A percentile compares a stretch with the other conserved stretches of the same genome.
These are phyloP conservation scores for Malurus splendens DNA, from an alignment of 2,797 vertebrate species.

Conservation along the genomic window DNA sequence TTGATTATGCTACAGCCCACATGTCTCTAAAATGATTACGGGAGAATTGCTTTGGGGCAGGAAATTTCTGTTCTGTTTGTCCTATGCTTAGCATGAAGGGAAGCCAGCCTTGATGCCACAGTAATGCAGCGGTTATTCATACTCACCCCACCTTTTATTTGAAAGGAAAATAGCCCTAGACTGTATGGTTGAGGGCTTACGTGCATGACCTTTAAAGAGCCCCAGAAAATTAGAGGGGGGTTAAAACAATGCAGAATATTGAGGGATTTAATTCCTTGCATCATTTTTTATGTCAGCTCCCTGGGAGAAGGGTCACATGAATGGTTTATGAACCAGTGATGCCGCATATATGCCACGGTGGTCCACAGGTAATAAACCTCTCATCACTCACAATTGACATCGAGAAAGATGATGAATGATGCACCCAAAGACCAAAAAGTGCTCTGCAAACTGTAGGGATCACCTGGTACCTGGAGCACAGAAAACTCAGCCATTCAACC, in stretches of 20 bases:
- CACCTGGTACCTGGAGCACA: not conserved
- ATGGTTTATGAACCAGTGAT: not conserved
- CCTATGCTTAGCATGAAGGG: not conserved
- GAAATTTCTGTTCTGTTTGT: not conserved
- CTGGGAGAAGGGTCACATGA: not conserved
- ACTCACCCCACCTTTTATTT: not conserved
- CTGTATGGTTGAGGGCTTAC: not conserved
- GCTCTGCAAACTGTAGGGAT: not conserved
- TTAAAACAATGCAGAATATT: not conserved
- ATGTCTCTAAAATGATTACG: not conserved
- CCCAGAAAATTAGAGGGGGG: not conserved
- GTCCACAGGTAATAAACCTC: not conserved
- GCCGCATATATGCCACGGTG: not conserved
- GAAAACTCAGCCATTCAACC: not conserved
- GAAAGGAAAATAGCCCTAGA: not conserved
- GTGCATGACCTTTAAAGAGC: not conserved
- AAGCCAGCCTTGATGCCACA: not conserved
- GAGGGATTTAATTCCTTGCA: not conserved
- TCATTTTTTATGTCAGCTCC: not conserved
- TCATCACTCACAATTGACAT: not conserved
- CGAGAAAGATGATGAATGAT: not conserved
- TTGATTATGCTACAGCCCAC: not conserved
- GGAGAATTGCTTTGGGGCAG: not conserved
- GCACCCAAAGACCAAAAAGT: not conserved
- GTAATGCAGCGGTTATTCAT: not conserved